Evolutionary conservation across 37 sponge, comb jelly and placozoan genomes (phyloP).

Genomic region (Agelas oroides): DNA sequence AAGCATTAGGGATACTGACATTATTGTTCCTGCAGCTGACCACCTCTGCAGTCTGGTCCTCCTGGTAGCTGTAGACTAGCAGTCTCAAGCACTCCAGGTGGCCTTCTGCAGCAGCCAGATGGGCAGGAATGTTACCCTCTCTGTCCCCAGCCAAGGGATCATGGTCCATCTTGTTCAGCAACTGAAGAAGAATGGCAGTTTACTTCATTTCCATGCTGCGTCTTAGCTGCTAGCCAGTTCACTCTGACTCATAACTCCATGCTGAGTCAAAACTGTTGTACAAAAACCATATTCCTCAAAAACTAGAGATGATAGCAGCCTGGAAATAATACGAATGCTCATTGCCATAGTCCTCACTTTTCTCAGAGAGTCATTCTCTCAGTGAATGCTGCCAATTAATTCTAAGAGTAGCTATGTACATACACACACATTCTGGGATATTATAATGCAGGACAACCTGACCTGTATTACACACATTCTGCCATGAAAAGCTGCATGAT

Average conservation of each 20-base stretch:
- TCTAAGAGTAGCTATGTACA: no score
- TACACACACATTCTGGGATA: no score
- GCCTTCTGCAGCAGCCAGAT: slow-evolving; percentile 84
- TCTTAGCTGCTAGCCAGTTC: no score
- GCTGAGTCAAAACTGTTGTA: neutral
- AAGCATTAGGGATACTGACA: slow-evolving; percentile 21
- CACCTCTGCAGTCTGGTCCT: slow-evolving; percentile 31
- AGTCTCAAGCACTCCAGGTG: slow-evolving; percentile 74
- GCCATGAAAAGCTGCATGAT: slow-evolving; percentile 89
- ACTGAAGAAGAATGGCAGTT: neutral
- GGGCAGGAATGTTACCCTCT: slow-evolving; percentile 61
- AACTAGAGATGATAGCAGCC: no score
- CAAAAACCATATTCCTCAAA: no score
- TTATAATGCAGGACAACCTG: no score
- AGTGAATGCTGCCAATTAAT: no score
- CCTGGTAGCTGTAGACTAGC: slow-evolving; percentile 53
- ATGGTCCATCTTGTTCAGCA: slow-evolving; percentile 11
- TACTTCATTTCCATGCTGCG: no score
- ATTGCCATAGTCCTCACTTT: no score
- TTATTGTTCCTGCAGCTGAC: slow-evolving; percentile 65
- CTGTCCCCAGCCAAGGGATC: neutral
- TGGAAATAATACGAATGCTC: no score
- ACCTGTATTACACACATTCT: slow-evolving; percentile 64
- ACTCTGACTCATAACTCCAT: neutral
- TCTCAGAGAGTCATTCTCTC: no score